Evolutionary conservation across 2,113 vertebrate species (phyloP), one percentile per base, ranked within the genome.

Genomic region (Nicator chloris): DNA sequence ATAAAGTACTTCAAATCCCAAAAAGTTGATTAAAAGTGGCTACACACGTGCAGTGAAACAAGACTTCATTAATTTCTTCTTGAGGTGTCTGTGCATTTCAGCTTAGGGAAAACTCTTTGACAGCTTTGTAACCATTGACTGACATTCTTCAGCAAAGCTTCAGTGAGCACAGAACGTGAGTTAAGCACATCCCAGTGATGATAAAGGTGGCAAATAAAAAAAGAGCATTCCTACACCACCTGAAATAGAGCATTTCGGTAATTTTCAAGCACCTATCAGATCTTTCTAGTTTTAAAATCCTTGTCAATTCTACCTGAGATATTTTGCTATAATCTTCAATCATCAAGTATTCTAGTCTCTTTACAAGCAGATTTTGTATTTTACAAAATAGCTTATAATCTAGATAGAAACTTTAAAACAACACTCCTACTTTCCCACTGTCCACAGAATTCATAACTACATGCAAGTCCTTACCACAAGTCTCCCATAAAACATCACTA

Each of bases 41-140:
- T 89, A 44, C 85, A 60, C 16, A n/a, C 27, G 51, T 94, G 88
- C 94, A 90, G 69, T 82, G 82, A 95, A 96, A 96, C 70, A 96
- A 50, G 71, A 82, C 57, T 89, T 95, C 82, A 87, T 91, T 94
- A 89, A 71, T 84, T 95, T 92, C 87, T 96, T 96, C 94, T 92
- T 31, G 70, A 94, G 76, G 45, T 94, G 70, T 33, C 88, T 50
- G 23, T 44, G 66, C 86, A 96, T 96, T 91, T 96, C 78, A 87
- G 5, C 90, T 93, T 87, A 84, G 63, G 70, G 86, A 72, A 93
- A 88, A 92, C 75, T 60, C 65, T 53, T 90, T 96, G 90, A 96
- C 94, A 96, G 94, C 68, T 96, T 97, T 96, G 96, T 90, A 95
- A 81, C 81, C 94, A 78, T n/a, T 96, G 95, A 96, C 85, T 95